These are phyloP conservation scores for Patiria pectinifera DNA, from an alignment of 53 echinoderm and acorn worm genomes.

Conservation along the genomic window DNA sequence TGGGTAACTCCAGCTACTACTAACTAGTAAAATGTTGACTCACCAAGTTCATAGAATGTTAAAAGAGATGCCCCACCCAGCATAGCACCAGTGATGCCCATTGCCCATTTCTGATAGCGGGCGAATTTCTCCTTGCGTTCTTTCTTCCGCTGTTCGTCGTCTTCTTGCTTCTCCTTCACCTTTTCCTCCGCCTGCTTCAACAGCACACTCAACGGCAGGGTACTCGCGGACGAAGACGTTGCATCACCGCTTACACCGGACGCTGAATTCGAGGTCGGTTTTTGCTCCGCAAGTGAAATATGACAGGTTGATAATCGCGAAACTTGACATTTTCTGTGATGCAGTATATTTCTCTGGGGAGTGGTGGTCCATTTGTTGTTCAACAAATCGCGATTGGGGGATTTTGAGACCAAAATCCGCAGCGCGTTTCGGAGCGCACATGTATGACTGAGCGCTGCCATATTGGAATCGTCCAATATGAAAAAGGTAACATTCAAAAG, in stretches of 20 bases:
- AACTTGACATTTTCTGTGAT: conserved; percentile 22
- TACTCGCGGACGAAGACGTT: conserved; percentile 21
- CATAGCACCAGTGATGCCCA: conserved; percentile 82
- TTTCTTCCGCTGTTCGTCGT: conserved; percentile 78
- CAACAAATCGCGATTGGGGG: conserved; percentile 20
- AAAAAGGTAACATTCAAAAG: neutral
- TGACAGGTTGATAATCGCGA: conserved; percentile 44
- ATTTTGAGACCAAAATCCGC: conserved; percentile 74
- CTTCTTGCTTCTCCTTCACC: conserved; percentile 78
- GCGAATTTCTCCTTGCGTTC: conserved; percentile 80
- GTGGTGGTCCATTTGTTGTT: conserved; percentile 21
- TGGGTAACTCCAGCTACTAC: no score
- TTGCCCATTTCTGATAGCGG: conserved; percentile 84
- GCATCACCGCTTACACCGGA: neutral
- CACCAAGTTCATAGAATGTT: conserved; percentile 89
- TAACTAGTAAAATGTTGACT: neutral
- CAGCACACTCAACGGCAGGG: conserved; percentile 78
- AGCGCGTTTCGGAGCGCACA: conserved; percentile 68
- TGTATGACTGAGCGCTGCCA: conserved; percentile 95
- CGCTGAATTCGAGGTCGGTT: conserved; percentile 42
- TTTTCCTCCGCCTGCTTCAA: conserved; percentile 85
- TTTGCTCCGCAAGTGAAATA: conserved; percentile 61
- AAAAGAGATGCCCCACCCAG: conserved; percentile 73
- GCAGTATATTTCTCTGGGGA: conserved; percentile 13
- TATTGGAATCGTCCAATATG: conserved; percentile 64